Conservation (phyloP, 2,113 vertebrate genomes). For the Festucalex cinctus region DNA sequence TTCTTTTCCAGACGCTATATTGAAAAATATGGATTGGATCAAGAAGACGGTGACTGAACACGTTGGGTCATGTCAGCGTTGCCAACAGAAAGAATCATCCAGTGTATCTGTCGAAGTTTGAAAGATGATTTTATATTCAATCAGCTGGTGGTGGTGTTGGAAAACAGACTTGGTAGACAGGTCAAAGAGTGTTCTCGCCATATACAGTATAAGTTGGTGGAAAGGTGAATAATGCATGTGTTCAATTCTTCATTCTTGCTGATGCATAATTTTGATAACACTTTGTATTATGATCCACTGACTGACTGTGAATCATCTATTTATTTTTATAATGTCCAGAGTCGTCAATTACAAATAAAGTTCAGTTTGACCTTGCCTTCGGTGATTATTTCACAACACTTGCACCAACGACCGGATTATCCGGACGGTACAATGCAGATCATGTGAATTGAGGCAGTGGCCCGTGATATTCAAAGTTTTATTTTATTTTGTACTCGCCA, state of each 20-base stretch:
- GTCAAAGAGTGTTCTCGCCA: slow-evolving; percentile 47
- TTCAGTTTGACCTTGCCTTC: slow-evolving; percentile 60
- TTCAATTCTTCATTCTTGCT: slow-evolving; percentile 72
- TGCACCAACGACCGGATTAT: not conserved
- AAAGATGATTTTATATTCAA: slow-evolving; percentile 62
- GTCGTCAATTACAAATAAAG: slow-evolving; percentile 62
- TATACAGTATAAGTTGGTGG: slow-evolving; percentile 52
- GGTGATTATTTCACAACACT: slow-evolving; percentile 9
- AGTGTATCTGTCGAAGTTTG: slow-evolving; percentile 45
- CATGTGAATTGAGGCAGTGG: not conserved
- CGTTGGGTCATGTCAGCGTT: slow-evolving; percentile 39
- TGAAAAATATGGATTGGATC: slow-evolving; percentile 72
- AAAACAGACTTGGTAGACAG: slow-evolving; percentile 25
- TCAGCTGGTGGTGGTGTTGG: slow-evolving; percentile 39
- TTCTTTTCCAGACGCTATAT: slow-evolving; percentile 68
- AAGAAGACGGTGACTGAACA: slow-evolving; percentile 63
- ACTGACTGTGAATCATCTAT: slow-evolving; percentile 76
- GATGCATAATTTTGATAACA: slow-evolving; percentile 77
- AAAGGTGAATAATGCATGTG: slow-evolving; percentile 74
- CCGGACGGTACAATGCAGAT: not conserved
- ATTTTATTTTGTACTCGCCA: not conserved
- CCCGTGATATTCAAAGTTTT: not conserved
- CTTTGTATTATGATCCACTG: slow-evolving; percentile 76
- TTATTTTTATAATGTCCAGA: slow-evolving; percentile 79
- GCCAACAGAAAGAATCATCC: slow-evolving; percentile 44